These are phyloP conservation scores for Callyntrura sp. DNA, from an alignment of 2,888 invertebrate genomes.

Conservation along the genomic window DNA sequence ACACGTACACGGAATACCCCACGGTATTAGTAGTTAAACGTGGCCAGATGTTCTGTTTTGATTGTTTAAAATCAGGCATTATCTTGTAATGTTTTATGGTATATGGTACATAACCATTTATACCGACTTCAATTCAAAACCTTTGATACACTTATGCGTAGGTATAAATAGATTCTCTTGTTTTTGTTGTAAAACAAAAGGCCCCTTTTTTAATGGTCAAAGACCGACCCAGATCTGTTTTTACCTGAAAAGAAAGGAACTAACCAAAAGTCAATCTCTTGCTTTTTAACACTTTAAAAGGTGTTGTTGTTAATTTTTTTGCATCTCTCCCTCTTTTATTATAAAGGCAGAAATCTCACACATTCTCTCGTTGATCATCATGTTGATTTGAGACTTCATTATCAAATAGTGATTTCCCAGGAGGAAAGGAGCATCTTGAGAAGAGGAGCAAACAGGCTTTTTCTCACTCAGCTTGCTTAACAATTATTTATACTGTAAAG, in stretches of 20 bases:
- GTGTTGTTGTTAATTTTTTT: slow-evolving; percentile 28
- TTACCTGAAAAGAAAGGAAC: slow-evolving; percentile 44
- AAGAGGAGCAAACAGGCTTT: slow-evolving; percentile 18
- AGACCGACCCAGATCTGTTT: slow-evolving; percentile 70
- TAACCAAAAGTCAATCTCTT: slow-evolving; percentile 30
- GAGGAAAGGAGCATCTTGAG: slow-evolving; percentile 26
- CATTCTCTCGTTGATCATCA: slow-evolving; percentile 12
- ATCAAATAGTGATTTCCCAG: slow-evolving; percentile 45
- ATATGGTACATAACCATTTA: not conserved
- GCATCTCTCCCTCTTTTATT: not conserved
- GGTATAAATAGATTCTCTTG: not conserved
- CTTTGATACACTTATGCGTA: not conserved
- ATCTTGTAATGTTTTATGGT: not conserved
- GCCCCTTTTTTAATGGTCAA: slow-evolving; percentile 61
- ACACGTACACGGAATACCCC: not conserved
- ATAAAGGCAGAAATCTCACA: slow-evolving; percentile 51
- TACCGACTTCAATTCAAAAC: not conserved
- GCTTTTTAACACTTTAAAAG: not conserved
- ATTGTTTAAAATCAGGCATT: not conserved
- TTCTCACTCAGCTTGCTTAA: not conserved
- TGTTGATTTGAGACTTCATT: slow-evolving; percentile 14
- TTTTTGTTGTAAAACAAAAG: slow-evolving; percentile 43
- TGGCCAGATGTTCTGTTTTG: slow-evolving; percentile 28
- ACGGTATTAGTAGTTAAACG: not conserved
- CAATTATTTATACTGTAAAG: slow-evolving; percentile 20